Evolutionary conservation across 2,113 vertebrate genomes (phyloP).

Genomic region (Eira barbara): DNA sequence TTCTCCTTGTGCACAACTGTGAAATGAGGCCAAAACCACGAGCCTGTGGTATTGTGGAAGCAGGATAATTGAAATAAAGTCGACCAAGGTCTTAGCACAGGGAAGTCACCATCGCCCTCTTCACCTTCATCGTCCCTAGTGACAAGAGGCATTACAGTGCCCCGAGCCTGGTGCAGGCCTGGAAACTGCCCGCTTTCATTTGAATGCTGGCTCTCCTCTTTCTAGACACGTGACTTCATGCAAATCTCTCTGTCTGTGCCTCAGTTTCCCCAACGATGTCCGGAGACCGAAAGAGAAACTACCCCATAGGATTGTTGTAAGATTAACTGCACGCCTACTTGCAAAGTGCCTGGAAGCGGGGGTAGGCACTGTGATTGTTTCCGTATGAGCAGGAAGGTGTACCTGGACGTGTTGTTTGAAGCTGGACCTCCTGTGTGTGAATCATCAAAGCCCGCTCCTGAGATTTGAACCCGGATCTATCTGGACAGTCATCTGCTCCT

Average conservation of each 20-base stretch:
- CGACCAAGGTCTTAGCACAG: not conserved
- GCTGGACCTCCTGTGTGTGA: not conserved
- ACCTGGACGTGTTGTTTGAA: not conserved
- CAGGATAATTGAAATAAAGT: not conserved
- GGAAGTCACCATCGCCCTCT: no score
- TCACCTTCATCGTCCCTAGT: not conserved
- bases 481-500: not conserved
- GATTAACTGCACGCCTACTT: not conserved
- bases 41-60: not conserved
- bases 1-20: not conserved
- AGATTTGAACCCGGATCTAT: not conserved
- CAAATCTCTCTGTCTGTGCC: not conserved
- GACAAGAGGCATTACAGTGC: fast-evolving
- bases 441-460: not conserved
- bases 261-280: not conserved
- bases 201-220: not conserved
- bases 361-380: fast-evolving
- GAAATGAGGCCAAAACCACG: not conserved
- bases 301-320: not conserved
- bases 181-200: not conserved
- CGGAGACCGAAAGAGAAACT: not conserved
- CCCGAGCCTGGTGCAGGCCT: fast-evolving
- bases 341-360: not conserved
- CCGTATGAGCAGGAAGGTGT: not conserved
- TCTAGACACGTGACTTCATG: not conserved